Base-by-base conservation (phyloP, 37 sponge, comb jelly and placozoan genomes). In the Spongilla lacustris region DNA sequence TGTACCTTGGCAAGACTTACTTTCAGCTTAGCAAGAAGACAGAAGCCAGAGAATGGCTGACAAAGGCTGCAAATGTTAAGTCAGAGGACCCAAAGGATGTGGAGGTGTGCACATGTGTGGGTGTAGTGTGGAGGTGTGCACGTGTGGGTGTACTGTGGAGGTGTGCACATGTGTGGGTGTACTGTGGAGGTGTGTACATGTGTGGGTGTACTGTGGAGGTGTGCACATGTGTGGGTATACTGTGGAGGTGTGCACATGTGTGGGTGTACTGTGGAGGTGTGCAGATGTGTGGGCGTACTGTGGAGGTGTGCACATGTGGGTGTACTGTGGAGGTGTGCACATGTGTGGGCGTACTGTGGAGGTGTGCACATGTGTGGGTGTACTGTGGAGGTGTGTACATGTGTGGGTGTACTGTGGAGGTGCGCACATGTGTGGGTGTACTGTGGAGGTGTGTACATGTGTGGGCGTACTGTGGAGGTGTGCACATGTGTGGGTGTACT, bases 41-140 rank as follows among this genome's bases (percentile, higher is more conserved):
- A 21, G 81, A 95, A 49, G 95, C 95, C 0, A 86, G 35, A 48
- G 67, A 84, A 27, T 95, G 95, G 95, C 82, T 92, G n/a, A 11
- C 37, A 28, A 95, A 86, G 58, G 58, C 58, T 58, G 58, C 58
- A 58, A 14, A 17, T 17, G 58, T 58, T 1, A 58, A 58, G 58
- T 58, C 58, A 58, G 58, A 58, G 58, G 58, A 58, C 58, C 58
- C 58, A 14, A 58, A 58, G 19, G 58, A 58, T 58, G 58, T 58
- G 58, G 58, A 17, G 58, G 58, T 58, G 58, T 17, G 58, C 1
- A 17, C 19, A 17, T 17, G 58, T 58, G 58, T 58, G 58, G 4
- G 58, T 58, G 58, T 58, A 6, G 58, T 58, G 12, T 58, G 21
- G 12, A 1, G 12, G 21, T 10, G 58, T 58, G 58, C 19, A 19